Base-by-base conservation (phyloP, 37 sponge, comb jelly and placozoan species). In the Beroe forskalii region DNA sequence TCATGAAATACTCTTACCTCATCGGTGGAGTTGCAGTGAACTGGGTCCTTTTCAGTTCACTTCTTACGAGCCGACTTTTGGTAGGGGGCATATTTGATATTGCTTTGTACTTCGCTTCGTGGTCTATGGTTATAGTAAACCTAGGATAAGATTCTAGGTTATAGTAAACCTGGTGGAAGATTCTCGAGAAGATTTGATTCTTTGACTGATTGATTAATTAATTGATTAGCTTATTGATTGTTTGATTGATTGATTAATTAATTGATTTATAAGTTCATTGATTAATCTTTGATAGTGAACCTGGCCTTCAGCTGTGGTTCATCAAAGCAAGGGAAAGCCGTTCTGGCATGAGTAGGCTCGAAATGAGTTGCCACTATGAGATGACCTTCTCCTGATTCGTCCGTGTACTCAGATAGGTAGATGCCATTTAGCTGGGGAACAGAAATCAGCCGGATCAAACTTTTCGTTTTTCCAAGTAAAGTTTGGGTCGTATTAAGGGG, bases 321-420 rank as follows among this genome's bases (percentile, higher is more conserved):
- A 37, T 80, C 86, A 42, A 80, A 80, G 55, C 86, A 80, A 27
- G 86, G 86, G 86, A 44, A 80, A 25, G 86, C 86, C 1, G 20
- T 80, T 42, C 86, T 80, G 17, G 86, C 86, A 37, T 80, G 86
- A 22, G 55, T 80, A 6, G 86, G 86, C 40, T 80, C 86, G 22
- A 80, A 80, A 25, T 80, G 86, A 41, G 86, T 80, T n/a, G 86
- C 86, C 35, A 80, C 55, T 44, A 80, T 69, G 20, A 32, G 72
- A 33, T 69, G 72, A 0, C 12, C 19, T 36, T 69, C 72, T 35
- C 72, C 72, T 12, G 27, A 27, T 33, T 69, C 39, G 19, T 27
- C 32, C 39, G 35, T 69, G 72, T 69, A 69, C 38, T 69, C 72
- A 14, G 72, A 32, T 17, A 69, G 39, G 38, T 69, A 69, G 4